Conservation (phyloP, 2,113 vertebrate species). For the Sander vitreus region DNA sequence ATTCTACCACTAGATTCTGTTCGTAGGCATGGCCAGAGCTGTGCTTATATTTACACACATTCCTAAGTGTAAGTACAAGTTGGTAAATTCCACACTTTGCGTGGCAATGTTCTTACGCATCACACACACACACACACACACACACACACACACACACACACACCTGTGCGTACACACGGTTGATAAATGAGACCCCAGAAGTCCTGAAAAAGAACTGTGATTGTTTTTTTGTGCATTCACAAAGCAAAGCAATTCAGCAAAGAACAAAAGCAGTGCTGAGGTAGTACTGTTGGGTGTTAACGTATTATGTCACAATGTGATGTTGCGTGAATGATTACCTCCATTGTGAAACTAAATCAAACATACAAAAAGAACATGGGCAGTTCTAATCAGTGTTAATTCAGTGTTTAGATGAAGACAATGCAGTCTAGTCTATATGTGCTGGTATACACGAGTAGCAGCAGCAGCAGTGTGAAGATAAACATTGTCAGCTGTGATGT, state of each 20-base stretch:
- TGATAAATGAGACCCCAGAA: background rate
- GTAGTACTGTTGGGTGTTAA: background rate
- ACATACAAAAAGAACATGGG: constrained; percentile 16
- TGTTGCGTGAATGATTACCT: constrained; percentile 24
- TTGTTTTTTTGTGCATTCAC: background rate
- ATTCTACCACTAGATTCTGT: too few species aligned
- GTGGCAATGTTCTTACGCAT: too few species aligned
- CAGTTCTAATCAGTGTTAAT: constrained; percentile 3
- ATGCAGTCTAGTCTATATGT: constrained; percentile 15
- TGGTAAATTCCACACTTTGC: too few species aligned
- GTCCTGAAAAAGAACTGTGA: background rate
- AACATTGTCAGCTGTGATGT: background rate
- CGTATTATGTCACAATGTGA: constrained; percentile 15
- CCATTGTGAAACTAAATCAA: constrained; percentile 24
- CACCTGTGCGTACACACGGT: too few species aligned
- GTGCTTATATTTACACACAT: too few species aligned
- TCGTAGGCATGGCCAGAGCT: too few species aligned
- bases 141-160: too few species aligned
- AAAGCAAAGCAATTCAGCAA: too few species aligned
- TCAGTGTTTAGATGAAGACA: constrained; percentile 15
- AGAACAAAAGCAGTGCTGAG: constrained; percentile 34
- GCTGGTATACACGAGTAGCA: background rate
- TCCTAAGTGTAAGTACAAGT: too few species aligned
- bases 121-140: too few species aligned
- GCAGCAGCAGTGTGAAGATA: background rate